These are phyloP conservation scores for Leucozona laternaria DNA, from an alignment of 2,888 invertebrate species.

Conservation along the genomic window DNA sequence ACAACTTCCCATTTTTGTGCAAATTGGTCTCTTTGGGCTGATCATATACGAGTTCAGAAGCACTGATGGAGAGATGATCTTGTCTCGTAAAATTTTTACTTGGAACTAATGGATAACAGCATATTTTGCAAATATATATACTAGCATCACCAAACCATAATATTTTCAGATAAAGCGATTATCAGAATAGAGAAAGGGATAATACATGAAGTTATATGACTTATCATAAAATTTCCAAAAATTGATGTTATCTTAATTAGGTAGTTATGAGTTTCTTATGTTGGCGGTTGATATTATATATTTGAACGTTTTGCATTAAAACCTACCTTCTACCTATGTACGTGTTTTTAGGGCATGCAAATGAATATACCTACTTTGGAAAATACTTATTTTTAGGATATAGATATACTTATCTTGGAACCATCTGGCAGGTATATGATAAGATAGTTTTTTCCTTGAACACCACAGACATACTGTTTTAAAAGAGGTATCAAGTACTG, in stretches of 20 bases:
- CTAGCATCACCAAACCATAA: not conserved
- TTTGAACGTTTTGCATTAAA: no score
- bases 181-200: not conserved
- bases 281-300: not conserved
- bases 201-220: not conserved
- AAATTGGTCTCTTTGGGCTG: not conserved
- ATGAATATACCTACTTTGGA: no score
- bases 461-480: no score
- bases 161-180: not conserved
- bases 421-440: no score
- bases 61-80: not conserved
- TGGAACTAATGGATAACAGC: conserved; percentile 7
- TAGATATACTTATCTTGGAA: no score
- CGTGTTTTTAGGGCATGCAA: no score
- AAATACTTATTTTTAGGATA: no score
- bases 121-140: conserved; percentile 35
- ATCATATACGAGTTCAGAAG: not conserved
- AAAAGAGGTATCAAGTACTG: no score
- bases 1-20: conserved; percentile 49
- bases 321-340: no score
- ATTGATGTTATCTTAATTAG: not conserved
- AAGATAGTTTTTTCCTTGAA: no score
- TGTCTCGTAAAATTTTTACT: not conserved
- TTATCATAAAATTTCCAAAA: not conserved
- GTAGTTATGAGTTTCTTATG: not conserved